phyloP scores from a whole-genome alignment of 2,113 vertebrate genomes.

The Lagopus muta region DNA sequence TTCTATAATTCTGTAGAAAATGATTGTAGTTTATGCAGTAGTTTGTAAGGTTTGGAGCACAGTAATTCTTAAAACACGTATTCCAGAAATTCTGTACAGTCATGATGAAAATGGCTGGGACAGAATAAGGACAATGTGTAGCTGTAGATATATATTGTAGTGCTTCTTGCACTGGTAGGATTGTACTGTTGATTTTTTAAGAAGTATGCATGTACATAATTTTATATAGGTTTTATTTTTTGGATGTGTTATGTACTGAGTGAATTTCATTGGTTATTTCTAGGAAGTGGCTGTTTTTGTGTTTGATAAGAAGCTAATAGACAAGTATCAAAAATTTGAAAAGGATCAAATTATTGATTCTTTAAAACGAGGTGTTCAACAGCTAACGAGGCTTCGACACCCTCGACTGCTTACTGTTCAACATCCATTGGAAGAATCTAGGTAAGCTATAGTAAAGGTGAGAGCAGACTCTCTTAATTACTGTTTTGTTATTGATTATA shows the following conservation, averaged over 20 bases:
- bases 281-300: constrained; percentile 99
- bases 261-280: constrained; percentile 60
- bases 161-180: background rate
- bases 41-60: background rate
- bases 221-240: background rate
- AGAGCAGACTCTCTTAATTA: background rate
- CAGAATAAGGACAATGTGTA: background rate
- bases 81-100: background rate
- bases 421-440: constrained; percentile 97
- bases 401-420: constrained; percentile 96
- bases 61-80: background rate
- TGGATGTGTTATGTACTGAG: background rate
- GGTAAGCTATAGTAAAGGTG: constrained; percentile 78
- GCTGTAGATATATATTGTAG: background rate
- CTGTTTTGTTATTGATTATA: background rate
- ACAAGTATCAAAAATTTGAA: constrained; percentile 97
- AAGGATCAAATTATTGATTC: constrained; percentile 97
- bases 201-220: background rate
- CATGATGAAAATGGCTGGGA: background rate
- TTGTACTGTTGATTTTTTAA: background rate
- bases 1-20: background rate
- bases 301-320: constrained; percentile 96
- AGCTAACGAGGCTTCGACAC: constrained; percentile 94
- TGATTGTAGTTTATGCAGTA: accelerated
- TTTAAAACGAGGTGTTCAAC: constrained; percentile 93